Evolutionary conservation across 2,888 invertebrate genomes (phyloP).

Genomic region (Brenthis daphne): DNA sequence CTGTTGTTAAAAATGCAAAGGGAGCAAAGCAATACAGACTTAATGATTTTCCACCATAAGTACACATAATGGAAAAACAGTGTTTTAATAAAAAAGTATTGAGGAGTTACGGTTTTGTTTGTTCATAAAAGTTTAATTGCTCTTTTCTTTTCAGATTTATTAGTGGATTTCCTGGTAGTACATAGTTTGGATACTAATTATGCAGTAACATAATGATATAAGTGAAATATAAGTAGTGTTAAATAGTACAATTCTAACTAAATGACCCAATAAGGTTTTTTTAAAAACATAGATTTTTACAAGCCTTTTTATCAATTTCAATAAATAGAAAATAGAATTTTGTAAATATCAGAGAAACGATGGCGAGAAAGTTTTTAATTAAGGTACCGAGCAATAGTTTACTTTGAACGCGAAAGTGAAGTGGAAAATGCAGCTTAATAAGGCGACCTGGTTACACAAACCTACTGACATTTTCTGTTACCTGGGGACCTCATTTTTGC

Average conservation of each 20-base stretch:
- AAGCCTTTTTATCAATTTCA: neutral
- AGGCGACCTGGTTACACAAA: constrained; percentile 17
- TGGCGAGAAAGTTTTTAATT: constrained; percentile 30
- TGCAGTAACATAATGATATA: too few relatives aligned
- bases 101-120: neutral
- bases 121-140: too few relatives aligned
- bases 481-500: constrained; percentile 16
- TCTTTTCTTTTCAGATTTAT: neutral
- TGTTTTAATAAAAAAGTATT: constrained; percentile 5
- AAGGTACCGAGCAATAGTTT: constrained; percentile 23
- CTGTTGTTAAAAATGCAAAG: constrained; percentile 20
- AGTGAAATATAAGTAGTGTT: too few relatives aligned
- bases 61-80: constrained; percentile 4
- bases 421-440: constrained; percentile 11
- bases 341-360: constrained; percentile 10
- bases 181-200: too few relatives aligned
- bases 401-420: constrained; percentile 11
- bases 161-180: too few relatives aligned
- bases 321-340: constrained; percentile 12
- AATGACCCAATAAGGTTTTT: neutral
- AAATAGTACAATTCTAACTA: too few relatives aligned
- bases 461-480: constrained; percentile 24
- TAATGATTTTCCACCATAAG: constrained; percentile 21
- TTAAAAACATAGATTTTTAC: neutral
- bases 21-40: constrained; percentile 12